phyloP scores from a whole-genome alignment of 2,113 vertebrate genomes.

The Strigops habroptila region DNA sequence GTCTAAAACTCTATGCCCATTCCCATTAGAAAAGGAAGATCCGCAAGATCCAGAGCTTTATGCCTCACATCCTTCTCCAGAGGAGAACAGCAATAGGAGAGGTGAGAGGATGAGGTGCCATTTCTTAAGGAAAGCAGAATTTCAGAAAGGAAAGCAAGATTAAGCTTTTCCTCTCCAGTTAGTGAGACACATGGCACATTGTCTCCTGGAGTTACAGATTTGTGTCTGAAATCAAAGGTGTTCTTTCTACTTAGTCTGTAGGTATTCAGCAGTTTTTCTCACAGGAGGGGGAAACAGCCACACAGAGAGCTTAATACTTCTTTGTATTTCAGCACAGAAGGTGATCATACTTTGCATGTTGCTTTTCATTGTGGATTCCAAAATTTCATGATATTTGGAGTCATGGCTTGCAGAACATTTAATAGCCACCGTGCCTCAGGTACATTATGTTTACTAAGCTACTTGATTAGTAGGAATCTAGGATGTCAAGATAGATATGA shows the following conservation, averaged over 20 bases:
- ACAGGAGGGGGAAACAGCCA: neutral
- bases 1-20: neutral
- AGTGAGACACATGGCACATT: neutral
- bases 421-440: neutral
- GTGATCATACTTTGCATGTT: neutral
- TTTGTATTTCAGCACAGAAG: neutral
- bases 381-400: neutral
- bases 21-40: neutral
- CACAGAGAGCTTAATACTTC: neutral
- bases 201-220: neutral
- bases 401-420: neutral
- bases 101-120: neutral
- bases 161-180: neutral
- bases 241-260: neutral
- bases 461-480: neutral
- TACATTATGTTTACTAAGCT: neutral
- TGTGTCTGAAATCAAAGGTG: neutral
- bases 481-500: neutral
- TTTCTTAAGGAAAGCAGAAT: neutral
- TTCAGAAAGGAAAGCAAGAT: neutral
- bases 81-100: neutral
- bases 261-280: neutral
- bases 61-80: neutral
- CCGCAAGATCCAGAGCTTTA: neutral
- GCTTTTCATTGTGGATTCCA: neutral